These are phyloP conservation scores for Aplochiton taeniatus DNA, from an alignment of 2,797 vertebrate genomes.

Conservation along the genomic window DNA sequence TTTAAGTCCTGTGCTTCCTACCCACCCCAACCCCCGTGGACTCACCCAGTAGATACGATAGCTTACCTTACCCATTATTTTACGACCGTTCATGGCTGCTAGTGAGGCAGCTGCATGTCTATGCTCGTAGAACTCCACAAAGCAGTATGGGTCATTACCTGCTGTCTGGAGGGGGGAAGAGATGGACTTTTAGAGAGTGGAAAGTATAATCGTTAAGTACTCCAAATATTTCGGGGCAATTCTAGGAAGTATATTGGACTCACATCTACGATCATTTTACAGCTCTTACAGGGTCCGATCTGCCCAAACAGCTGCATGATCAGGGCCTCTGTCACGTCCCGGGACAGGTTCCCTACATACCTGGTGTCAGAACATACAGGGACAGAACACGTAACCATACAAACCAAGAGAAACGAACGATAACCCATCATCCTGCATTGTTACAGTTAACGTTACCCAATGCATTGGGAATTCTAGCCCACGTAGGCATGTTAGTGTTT, in stretches of 20 bases:
- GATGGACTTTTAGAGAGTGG: neutral
- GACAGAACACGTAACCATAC: no score
- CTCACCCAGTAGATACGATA: conserved; percentile 59
- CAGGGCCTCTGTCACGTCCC: conserved; percentile 93
- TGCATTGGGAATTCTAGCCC: no score
- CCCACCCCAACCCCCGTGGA: conserved; percentile 49
- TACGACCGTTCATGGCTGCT: conserved; percentile 84
- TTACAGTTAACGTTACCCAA: no score
- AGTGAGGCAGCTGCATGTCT: conserved; percentile 82
- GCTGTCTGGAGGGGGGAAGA: conserved; percentile 76
- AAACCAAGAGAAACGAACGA: no score
- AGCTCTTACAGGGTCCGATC: conserved; percentile 95
- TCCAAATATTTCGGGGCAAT: no score
- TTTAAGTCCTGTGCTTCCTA: conserved; percentile 32
- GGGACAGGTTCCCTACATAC: conserved; percentile 92
- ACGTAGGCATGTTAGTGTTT: no score
- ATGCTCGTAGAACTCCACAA: conserved; percentile 86
- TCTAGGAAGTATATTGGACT: conserved; percentile 96
- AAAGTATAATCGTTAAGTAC: no score
- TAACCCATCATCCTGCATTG: no score
- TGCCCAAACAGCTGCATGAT: conserved; percentile 94
- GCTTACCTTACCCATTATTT: conserved; percentile 90
- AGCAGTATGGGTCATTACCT: conserved; percentile 85
- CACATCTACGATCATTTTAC: conserved; percentile 98
- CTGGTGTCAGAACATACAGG: no score